Evolutionary conservation across 2,797 vertebrate genomes (phyloP), one percentile per base, ranked within the genome.

Genomic region (Syndactyla subalaris): DNA sequence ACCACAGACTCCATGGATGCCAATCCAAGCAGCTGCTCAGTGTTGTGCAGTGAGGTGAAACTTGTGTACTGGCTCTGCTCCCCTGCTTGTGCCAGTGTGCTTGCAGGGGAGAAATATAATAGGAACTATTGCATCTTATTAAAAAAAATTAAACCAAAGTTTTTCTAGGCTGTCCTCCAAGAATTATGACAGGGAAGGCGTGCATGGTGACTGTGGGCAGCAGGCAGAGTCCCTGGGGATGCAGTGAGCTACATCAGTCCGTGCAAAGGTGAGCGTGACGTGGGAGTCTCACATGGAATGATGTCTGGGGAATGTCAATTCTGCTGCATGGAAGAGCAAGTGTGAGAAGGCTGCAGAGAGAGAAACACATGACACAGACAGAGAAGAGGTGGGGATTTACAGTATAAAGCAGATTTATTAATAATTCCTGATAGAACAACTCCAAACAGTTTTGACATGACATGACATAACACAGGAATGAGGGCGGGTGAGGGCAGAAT

Each of bases 381-480:
- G 41, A 65, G 63, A 39, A 62, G 82, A 78, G 51, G 34, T 76
- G 67, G 20, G 70, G 59, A 55, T 92, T 88, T 78, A n/a, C 21
- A 88, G 49, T 94, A 59, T 84, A 95, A 96, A 94, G 32, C 55
- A 26, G 26, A 36, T 97, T 97, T 97, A 97, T 96, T 97, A 58
- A 72, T 84, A 36, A 39, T 7, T 17, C 24, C 57, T 71, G 70
- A 52, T 19, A 63, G 66, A 49, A 36, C 71, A 80, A 49, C 34
- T 77, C 55, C 14, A 24, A 87, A 87, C 36, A 23, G 61, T 81
- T 88, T 13, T 41, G 55, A 59, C 3, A 1, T 30, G 82, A 65
- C 58, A 1, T 30, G 82, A 65, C 58, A 74, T 11, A 82, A 74
- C 66, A 52, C 45, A 73, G 85, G 81, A 75, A 67, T n/a, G 79